These are phyloP conservation scores for Spheniscus humboldti DNA, from an alignment of 2,797 vertebrate genomes.

Conservation along the genomic window DNA sequence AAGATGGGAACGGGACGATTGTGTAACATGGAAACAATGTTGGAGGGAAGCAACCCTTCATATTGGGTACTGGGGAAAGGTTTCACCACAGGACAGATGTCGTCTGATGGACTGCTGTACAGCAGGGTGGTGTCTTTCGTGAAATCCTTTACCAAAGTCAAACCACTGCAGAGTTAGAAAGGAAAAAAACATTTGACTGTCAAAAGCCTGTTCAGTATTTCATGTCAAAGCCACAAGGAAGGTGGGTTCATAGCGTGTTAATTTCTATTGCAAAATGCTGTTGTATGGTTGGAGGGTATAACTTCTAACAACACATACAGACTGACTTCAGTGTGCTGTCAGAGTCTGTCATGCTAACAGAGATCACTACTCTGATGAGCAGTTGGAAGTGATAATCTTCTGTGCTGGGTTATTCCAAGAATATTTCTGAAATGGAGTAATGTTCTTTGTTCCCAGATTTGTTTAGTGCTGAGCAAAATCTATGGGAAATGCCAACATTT, in stretches of 20 bases:
- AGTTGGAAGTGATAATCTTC: neutral
- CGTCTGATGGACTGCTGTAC: neutral
- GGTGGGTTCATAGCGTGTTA: neutral
- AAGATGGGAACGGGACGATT: neutral
- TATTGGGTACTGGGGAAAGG: neutral
- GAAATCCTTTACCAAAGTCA: neutral
- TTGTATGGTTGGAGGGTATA: neutral
- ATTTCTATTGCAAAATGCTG: neutral
- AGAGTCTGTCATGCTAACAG: neutral
- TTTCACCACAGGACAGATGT: neutral
- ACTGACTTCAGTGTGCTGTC: neutral
- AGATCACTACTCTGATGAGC: neutral
- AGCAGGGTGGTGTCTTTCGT: neutral
- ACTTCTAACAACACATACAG: neutral
- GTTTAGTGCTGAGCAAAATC: neutral
- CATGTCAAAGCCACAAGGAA: neutral
- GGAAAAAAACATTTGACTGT: neutral
- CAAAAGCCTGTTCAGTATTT: neutral
- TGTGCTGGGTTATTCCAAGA: neutral
- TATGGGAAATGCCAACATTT: neutral
- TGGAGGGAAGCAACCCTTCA: neutral
- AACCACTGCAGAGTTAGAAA: neutral
- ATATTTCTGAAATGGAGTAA: slow-evolving; percentile 24
- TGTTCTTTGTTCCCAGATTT: neutral
- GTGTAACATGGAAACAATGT: neutral